These are phyloP conservation scores for Mus caroli DNA, from an alignment of 2,797 vertebrate species.

Conservation along the genomic window DNA sequence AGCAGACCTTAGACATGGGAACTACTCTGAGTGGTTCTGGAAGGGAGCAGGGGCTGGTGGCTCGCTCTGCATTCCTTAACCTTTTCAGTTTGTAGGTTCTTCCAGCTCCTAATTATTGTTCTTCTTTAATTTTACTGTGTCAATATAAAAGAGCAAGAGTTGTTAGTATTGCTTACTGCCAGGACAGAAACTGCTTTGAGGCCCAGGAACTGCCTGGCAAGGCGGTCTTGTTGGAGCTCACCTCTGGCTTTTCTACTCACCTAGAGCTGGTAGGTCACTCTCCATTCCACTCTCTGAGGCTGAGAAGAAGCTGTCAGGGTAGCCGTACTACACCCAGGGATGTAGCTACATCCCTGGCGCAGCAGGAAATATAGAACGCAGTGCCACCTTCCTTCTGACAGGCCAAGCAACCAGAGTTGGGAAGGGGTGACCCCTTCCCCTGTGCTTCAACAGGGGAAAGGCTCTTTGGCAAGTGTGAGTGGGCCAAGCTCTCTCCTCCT, in stretches of 20 bases:
- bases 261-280: background rate
- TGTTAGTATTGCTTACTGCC: background rate
- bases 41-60: background rate
- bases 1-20: background rate
- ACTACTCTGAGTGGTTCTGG: background rate
- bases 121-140: conserved; percentile 1
- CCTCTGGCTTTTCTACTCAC: background rate
- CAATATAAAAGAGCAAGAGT: background rate
- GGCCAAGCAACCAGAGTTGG: background rate
- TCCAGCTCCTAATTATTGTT: conserved; percentile 20
- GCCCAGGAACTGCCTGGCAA: conserved; percentile 2
- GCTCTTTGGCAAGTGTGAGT: conserved; percentile 18
- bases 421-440: background rate
- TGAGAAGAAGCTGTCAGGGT: background rate
- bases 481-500: background rate
- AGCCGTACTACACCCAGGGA: conserved; percentile 54
- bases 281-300: background rate
- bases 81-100: conserved; percentile 18
- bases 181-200: background rate
- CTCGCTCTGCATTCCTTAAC: background rate
- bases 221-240: background rate
- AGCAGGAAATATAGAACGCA: background rate
- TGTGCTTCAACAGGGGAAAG: background rate
- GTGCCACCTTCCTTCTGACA: background rate
- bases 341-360: conserved; percentile 1